A percentile compares a stretch with the other conserved stretches of the same genome.
Conservation (phyloP, 2,113 vertebrate species). For the Mus musculus region GRCm39 chr5:66236001-66236500, state of each 20-base stretch:
- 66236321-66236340: not conserved
- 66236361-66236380: too few species aligned
- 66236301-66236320: not conserved
- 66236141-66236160: not conserved
- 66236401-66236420: not conserved
- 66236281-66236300: not conserved
- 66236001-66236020: not conserved
- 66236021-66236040: not conserved
- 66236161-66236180: not conserved
- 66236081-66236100: not conserved
- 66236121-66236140: not conserved
- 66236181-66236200: too few species aligned
- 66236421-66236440: not conserved
- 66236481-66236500: not conserved
- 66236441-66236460: not conserved
- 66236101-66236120: not conserved
- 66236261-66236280: not conserved
- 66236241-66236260: not conserved
- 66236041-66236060: not conserved
- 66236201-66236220: not conserved
- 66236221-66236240: not conserved
- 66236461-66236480: not conserved
- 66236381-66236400: not conserved
- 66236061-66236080: not conserved
- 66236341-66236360: too few species aligned